Conservation (phyloP, 1,140 invertebrate species). For the Lucilia cuprina region DNA sequence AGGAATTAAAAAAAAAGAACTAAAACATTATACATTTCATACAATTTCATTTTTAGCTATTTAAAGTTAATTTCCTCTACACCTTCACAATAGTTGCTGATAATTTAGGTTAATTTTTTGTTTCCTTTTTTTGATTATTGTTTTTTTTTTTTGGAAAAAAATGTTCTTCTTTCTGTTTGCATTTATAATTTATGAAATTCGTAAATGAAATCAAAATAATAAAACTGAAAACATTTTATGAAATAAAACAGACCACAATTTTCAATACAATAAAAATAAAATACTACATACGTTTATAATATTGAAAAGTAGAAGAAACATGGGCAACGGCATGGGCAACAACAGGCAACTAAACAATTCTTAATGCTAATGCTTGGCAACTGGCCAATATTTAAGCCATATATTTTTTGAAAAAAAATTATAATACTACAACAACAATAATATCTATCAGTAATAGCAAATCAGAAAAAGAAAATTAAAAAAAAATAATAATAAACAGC, state of each 20-base stretch:
- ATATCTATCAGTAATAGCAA: not conserved
- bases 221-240: slow-evolving; percentile 20
- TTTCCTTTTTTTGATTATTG: not conserved
- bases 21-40: not conserved
- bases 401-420: not conserved
- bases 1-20: not conserved
- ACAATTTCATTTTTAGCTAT: not conserved
- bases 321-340: not conserved
- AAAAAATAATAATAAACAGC: not conserved
- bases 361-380: slow-evolving; percentile 22
- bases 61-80: not conserved
- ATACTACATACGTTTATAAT: not conserved
- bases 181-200: slow-evolving; percentile 4
- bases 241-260: slow-evolving; percentile 23
- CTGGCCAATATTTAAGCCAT: slow-evolving; percentile 10
- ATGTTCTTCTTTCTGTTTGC: not conserved
- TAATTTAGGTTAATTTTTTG: not conserved
- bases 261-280: slow-evolving; percentile 10
- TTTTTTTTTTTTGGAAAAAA: not conserved
- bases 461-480: not conserved
- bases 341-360: slow-evolving; percentile 21
- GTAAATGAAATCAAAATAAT: not conserved
- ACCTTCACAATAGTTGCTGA: too few relatives aligned
- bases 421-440: not conserved
- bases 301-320: not conserved